Conservation (phyloP, 2,888 invertebrate species). For the Scaptomyza flava region DNA sequence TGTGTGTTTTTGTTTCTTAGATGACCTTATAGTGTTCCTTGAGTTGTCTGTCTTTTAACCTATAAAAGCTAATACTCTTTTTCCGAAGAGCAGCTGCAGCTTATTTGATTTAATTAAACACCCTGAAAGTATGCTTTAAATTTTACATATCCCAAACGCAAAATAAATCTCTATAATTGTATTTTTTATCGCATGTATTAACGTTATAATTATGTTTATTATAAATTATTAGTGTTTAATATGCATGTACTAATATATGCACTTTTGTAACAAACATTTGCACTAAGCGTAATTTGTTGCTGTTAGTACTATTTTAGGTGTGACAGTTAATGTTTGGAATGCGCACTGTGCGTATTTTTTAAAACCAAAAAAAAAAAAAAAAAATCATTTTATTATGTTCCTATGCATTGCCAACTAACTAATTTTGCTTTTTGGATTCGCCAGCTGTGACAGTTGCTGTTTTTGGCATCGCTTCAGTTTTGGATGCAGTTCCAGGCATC, state of each 20-base stretch:
- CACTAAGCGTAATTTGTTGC: slow-evolving; percentile 38
- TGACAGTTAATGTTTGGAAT: slow-evolving; percentile 8
- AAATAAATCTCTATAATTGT: neutral
- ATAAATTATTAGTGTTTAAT: neutral
- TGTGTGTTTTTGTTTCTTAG: too few species aligned
- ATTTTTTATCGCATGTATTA: slow-evolving; percentile 1
- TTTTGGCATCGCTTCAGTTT: neutral
- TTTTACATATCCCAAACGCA: neutral
- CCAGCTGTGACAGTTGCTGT: neutral
- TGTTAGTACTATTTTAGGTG: neutral
- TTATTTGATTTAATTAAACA: too few species aligned
- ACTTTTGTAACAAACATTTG: slow-evolving; percentile 22
- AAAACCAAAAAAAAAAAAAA: neutral
- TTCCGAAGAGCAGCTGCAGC: too few species aligned
- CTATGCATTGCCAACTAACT: slow-evolving; percentile 19
- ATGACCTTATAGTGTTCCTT: too few species aligned
- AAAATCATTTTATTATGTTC: neutral
- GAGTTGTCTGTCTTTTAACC: too few species aligned
- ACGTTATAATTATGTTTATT: neutral
- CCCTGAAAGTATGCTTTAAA: too few species aligned
- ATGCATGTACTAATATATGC: neutral
- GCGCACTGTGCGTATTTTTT: neutral
- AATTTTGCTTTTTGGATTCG: slow-evolving; percentile 48
- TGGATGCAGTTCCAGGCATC: neutral
- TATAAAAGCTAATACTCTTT: too few species aligned